Evolutionary conservation across 2,888 invertebrate species (phyloP), one percentile per base, ranked within the genome.

Genomic region (Apamea sordens): DNA sequence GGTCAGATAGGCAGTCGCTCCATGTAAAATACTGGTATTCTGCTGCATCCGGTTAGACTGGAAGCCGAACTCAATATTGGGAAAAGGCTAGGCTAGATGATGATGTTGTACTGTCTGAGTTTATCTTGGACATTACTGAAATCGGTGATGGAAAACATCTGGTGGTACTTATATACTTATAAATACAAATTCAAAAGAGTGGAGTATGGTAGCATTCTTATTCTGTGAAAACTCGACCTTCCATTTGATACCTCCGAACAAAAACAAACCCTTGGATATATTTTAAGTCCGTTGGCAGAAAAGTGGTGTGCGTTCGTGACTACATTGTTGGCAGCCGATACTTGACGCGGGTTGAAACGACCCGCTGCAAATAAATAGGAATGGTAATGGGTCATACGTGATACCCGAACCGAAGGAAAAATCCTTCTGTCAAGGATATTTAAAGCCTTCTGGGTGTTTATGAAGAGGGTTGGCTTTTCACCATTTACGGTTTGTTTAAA

Each of bases 301-400:
- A 92, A 93, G 91, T 92, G 92, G 90, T 86, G 81, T 86, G 76
- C 86, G 90, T 90, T 89, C 94, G 93, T 93, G 94, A 93, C 93
- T 93, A 88, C 91, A 93, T 94, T 93, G 93, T 92, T 88, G 88
- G 83, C 78, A 82, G 77, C 80, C 89, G 84, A 88, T 89, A 88
- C 91, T 90, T 90, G 91, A 91, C 82, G 88, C 80, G 88, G 91
- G 91, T 89, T 83, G 76, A 79, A 90, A 86, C 81, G 90, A 84
- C 82, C 89, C 85, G 83, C 88, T 86, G 87, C 90, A 91, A 92
- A 93, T 93, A 92, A 93, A 93, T 92, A 92, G 89, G 88, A 91
- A 93, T 89, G 89, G 90, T 90, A 92, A 93, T 90, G 91, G 90
- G 77, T 87, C 84, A 90, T 92, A 93, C 93, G 92, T 93, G 93